A percentile compares a stretch with the other conserved stretches of the same genome.
These are phyloP conservation scores for Onychostruthus taczanowskii DNA, from an alignment of 2,113 vertebrate species.

Conservation along the genomic window DNA sequence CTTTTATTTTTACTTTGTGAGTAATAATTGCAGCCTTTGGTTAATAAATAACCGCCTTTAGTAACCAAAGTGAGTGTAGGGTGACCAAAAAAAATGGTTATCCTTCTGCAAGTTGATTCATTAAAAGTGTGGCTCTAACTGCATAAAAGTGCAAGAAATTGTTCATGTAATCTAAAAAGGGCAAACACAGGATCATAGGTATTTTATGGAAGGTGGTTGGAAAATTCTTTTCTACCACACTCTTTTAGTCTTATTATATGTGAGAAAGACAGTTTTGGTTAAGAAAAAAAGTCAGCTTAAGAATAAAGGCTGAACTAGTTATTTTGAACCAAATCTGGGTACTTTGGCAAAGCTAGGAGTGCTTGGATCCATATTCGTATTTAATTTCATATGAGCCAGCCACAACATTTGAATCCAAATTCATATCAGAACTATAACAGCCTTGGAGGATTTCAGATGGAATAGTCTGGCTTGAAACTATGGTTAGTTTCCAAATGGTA, in stretches of 20 bases:
- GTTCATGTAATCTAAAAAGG: neutral
- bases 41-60: neutral
- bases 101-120: neutral
- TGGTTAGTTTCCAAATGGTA: neutral
- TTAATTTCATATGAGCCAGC: neutral
- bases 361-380: neutral
- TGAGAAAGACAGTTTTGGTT: neutral
- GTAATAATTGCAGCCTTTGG: neutral
- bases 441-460: neutral
- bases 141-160: neutral
- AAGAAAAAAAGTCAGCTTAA: neutral
- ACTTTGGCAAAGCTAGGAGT: neutral
- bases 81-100: neutral
- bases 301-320: neutral
- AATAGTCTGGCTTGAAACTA: neutral
- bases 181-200: neutral
- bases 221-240: neutral
- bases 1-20: neutral
- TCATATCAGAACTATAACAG: neutral
- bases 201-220: neutral
- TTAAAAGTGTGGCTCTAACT: neutral
- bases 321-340: neutral
- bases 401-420: constrained; percentile 28
- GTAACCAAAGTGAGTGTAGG: neutral
- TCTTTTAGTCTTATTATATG: neutral